Conservation (phyloP, 2,797 vertebrate genomes). For the Cynodonichthys magdalenae region DNA sequence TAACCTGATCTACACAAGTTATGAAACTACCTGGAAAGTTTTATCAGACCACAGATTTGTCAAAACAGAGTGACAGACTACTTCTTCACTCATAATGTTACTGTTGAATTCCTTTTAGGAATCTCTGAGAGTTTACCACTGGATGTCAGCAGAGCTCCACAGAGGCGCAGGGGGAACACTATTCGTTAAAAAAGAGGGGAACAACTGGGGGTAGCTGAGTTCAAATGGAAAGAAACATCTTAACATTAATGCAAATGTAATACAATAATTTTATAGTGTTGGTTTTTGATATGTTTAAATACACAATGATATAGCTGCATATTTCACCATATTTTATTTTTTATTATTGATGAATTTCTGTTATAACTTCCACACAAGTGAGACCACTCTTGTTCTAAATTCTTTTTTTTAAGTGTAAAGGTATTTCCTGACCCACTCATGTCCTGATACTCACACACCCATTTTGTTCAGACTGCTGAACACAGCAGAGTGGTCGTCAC, state of each 20-base stretch:
- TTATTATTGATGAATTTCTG: background rate
- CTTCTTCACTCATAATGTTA: background rate
- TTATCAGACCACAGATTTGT: no score
- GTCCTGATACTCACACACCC: slow-evolving; percentile 64
- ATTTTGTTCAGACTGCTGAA: slow-evolving; percentile 81
- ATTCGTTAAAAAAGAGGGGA: no score
- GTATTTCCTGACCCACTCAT: slow-evolving; percentile 57
- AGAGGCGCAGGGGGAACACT: background rate
- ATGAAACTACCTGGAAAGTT: no score
- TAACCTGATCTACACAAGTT: no score
- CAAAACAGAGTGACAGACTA: background rate
- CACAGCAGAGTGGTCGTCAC: slow-evolving; percentile 76
- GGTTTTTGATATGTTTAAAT: background rate
- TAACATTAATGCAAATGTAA: background rate
- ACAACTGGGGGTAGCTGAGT: background rate
- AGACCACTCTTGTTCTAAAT: slow-evolving; percentile 21
- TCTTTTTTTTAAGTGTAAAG: slow-evolving; percentile 28
- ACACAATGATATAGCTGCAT: background rate
- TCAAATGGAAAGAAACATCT: background rate
- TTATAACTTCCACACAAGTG: background rate
- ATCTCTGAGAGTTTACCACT: slow-evolving; percentile 48
- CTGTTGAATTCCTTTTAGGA: background rate
- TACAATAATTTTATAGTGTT: no score
- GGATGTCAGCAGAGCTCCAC: slow-evolving; percentile 69
- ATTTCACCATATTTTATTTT: background rate